Percentiles rank a stretch among this genome's conserved stretches.
phyloP scores from a whole-genome alignment of 2,797 vertebrate species.

The Dromococcyx pavoninus region DNA sequence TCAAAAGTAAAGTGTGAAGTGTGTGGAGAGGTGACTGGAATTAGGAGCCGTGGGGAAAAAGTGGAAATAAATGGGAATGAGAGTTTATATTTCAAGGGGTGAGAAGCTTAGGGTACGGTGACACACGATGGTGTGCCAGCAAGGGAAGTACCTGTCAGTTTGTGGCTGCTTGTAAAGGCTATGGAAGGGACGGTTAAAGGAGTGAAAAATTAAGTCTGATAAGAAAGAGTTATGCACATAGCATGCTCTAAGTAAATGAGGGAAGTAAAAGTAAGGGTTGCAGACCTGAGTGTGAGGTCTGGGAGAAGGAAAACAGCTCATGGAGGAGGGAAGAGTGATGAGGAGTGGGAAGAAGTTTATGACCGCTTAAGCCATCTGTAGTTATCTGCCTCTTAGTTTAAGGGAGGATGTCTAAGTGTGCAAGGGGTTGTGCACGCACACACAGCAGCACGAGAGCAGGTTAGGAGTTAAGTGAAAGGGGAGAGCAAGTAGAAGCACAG shows the following conservation, averaged over 20 bases:
- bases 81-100: background rate
- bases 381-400: background rate
- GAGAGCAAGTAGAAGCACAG: background rate
- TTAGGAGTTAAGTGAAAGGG: background rate
- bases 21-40: background rate
- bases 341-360: background rate
- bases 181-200: background rate
- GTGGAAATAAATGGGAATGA: background rate
- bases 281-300: background rate
- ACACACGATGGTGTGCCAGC: background rate
- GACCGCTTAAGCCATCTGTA: background rate
- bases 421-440: background rate
- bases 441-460: background rate
- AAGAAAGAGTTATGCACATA: background rate
- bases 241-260: background rate
- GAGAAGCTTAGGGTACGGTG: background rate
- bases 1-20: slow-evolving; percentile 15
- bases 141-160: background rate
- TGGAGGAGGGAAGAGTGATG: background rate
- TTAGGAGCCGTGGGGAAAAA: background rate
- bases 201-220: background rate
- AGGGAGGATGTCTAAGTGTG: background rate
- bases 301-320: background rate
- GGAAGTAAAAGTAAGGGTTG: background rate
- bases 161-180: background rate